A percentile compares a stretch with the other conserved stretches of the same genome.
Evolutionary conservation across 1,140 invertebrate species (phyloP).

Genomic region (Bombus pyrosoma): DNA sequence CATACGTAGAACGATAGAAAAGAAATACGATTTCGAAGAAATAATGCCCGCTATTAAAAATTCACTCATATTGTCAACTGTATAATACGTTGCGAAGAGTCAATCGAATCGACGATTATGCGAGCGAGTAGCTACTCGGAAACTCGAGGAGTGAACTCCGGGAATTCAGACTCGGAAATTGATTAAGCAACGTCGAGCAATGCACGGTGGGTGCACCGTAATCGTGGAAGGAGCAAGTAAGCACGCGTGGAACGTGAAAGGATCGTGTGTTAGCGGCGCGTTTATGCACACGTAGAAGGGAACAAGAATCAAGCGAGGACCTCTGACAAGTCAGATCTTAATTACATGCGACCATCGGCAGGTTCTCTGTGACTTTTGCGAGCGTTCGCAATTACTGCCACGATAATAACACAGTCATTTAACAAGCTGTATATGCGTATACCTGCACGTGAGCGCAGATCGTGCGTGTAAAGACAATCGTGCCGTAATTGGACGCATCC

Average conservation of each 20-base stretch:
- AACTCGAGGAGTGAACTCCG: slow-evolving; percentile 22
- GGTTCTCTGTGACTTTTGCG: slow-evolving; percentile 46
- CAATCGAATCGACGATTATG: neutral
- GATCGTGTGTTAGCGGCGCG: slow-evolving; percentile 45
- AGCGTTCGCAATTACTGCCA: slow-evolving; percentile 47
- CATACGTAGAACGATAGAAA: neutral
- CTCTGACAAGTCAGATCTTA: slow-evolving; percentile 67
- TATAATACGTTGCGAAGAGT: neutral
- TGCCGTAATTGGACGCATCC: slow-evolving; percentile 22
- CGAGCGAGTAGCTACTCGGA: neutral
- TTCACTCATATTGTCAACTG: neutral
- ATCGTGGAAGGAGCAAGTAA: slow-evolving; percentile 52
- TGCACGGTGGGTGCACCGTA: slow-evolving; percentile 47
- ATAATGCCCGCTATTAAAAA: neutral
- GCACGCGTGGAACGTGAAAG: slow-evolving; percentile 63
- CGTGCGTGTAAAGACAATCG: slow-evolving; percentile 29
- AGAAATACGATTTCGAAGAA: neutral
- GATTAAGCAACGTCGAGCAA: slow-evolving; percentile 59
- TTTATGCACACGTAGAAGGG: slow-evolving; percentile 38
- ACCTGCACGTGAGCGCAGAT: neutral
- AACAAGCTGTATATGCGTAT: neutral
- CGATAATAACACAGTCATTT: slow-evolving; percentile 54
- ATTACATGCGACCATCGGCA: slow-evolving; percentile 63
- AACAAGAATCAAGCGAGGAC: slow-evolving; percentile 47
- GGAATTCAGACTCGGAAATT: slow-evolving; percentile 31